Evolutionary conservation across 2,888 invertebrate genomes (phyloP), one percentile per base, ranked within the genome.

Genomic region (Zaprionus bogoriensis): DNA sequence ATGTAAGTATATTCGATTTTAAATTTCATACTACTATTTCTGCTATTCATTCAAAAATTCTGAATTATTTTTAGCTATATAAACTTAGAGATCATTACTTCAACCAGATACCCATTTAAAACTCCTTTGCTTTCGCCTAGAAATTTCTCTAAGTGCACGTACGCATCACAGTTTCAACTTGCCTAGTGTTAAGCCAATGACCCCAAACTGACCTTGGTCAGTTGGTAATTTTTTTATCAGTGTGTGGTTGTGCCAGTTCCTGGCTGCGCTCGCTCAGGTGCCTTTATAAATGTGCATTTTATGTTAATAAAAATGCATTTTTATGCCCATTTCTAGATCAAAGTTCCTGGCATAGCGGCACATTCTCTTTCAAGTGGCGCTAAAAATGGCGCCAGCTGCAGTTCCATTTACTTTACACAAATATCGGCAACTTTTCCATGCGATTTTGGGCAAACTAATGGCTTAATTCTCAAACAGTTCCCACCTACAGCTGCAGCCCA

Each of bases 391-490:
- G 87, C 87, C 88, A 51, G 19, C 23, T 17, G 14, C 3, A 25
- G 10, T 25, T 25, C 17, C 3, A n/a, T 3, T 12, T 20, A n/a
- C n/a, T n/a, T 7, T 17, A 17, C 30, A 17, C n/a, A 28, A 32
- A 20, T 30, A 23, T n/a, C 19, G 14, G 36, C 39, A 45, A 48
- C 14, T 69, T 63, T 69, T 59, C 59, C 63, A 69, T 28, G 28
- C 44, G 52, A 52, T 59, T 62, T 62, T 51, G 0, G 58, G 63
- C 30, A 41, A 38, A 59, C 51, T 89, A 89, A 89, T 89, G 89
- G 85, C 89, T 89, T 84, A 78, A 89, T 89, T 89, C 84, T 67
- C 38, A 61, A 73, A 78, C 61, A 57, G 65, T 62, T 72, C 54
- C n/a, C 75, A 68, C 75, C 75, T 68, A 61, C 72, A 63, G 58